A percentile compares a stretch with the other conserved stretches of the same genome.
Evolutionary conservation across 2,113 vertebrate species (phyloP).

Genomic region (Spizaetus ornatus): DNA sequence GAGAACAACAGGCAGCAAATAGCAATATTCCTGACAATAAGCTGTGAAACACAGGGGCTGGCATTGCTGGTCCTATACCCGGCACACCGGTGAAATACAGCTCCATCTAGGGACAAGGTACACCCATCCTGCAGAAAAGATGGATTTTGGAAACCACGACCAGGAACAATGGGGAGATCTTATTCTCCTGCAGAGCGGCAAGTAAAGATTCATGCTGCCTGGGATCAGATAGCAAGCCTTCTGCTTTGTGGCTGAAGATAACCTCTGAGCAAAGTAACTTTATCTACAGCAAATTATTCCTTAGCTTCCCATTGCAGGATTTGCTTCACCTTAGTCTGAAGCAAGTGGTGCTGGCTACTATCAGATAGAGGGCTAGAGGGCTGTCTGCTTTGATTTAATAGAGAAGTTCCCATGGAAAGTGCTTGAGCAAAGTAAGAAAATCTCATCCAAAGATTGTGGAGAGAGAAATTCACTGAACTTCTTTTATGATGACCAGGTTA

Average conservation of each 20-base stretch:
- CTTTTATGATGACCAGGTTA: neutral
- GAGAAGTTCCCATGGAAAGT: neutral
- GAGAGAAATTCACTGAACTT: constrained; percentile 2
- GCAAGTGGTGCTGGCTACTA: constrained; percentile 3
- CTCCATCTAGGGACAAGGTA: constrained; percentile 43
- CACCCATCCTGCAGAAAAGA: neutral
- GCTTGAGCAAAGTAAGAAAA: neutral
- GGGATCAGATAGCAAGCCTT: constrained; percentile 22
- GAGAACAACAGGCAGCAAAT: neutral
- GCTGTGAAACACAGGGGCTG: neutral
- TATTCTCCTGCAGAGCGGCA: neutral
- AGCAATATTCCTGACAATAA: neutral
- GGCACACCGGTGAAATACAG: neutral
- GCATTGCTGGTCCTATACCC: neutral
- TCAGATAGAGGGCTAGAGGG: constrained; percentile 12
- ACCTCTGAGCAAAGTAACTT: constrained; percentile 48
- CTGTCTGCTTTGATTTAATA: constrained; percentile 51
- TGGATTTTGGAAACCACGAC: neutral
- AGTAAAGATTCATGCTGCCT: constrained; percentile 6
- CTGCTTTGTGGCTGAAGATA: constrained; percentile 55
- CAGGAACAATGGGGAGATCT: neutral
- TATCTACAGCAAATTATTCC: constrained; percentile 50
- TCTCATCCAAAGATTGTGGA: neutral
- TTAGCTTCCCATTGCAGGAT: constrained; percentile 50
- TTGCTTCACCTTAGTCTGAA: constrained; percentile 36